Base-by-base conservation (phyloP, 2,888 invertebrate genomes). In the Athrips mouffetella region DNA sequence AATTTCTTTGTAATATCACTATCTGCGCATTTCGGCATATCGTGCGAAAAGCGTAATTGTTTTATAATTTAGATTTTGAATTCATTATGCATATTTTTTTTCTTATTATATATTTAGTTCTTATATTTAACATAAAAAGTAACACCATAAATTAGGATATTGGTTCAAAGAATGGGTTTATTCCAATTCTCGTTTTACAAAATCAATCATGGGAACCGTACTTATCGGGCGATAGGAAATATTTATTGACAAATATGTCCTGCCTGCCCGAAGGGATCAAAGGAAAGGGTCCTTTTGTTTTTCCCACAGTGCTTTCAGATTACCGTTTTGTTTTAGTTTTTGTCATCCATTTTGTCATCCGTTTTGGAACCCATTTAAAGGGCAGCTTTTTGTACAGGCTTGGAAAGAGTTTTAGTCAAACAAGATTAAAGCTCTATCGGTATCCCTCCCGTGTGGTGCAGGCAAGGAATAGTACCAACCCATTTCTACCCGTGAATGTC, bases 241-340 rank as follows among this genome's bases (percentile, higher is more conserved):
- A 42, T 18, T n/a, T 42, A 42, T 42, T 42, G 42, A 42, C 42
- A 42, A 18, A 42, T 18, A 11, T 27, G 29, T 42, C 42, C 42
- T 18, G 27, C 1, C 20, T 11, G 15, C 2, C 11, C 16, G 10
- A 42, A 42, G 29, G 42, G 42, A 29, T 29, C 42, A 42, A 42
- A 40, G 25, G 15, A 25, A 40, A 42, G 11, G 10, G 23, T 11
- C 31, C 6, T 21, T 41, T 29, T 18, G 35, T 15, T 16, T 11
- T 30, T 42, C 16, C 16, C 29, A 11, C n/a, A 35, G 35, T 40
- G 23, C 13, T 35, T 8, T 15, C 16, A 6, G 29, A 29, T 42
- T 18, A 18, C 18, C 5, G 10, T 27, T 29, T 25, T 42, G 15
- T 42, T 29, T 29, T 42, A 42, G 29, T 18, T 27, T 5, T 3